phyloP scores from a whole-genome alignment of 53 echinoderm and acorn worm genomes.

The Echinarachnius parma region DNA sequence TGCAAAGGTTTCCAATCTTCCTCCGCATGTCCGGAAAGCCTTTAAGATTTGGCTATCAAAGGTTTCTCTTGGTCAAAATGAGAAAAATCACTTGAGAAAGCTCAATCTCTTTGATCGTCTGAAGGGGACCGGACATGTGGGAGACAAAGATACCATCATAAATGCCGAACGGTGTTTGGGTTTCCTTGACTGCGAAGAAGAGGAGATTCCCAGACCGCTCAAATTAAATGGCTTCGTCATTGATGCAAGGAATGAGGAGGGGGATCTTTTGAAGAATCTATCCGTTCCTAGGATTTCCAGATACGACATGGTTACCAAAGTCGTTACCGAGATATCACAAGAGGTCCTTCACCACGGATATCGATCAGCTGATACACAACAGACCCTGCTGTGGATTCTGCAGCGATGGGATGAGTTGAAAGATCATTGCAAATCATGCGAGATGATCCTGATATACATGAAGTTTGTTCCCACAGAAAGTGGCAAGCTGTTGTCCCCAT shows the following conservation, averaged over 20 bases:
- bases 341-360: background rate
- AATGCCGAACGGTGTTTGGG: background rate
- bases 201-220: background rate
- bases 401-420: constrained; percentile 20
- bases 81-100: background rate
- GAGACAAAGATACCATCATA: background rate
- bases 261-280: background rate
- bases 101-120: constrained; percentile 1
- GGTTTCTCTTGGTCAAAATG: background rate
- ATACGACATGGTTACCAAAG: background rate
- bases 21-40: background rate
- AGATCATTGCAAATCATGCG: background rate
- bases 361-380: background rate
- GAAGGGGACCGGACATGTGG: background rate
- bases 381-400: constrained; percentile 7
- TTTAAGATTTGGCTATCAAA: background rate
- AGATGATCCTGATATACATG: constrained; percentile 23
- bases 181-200: background rate
- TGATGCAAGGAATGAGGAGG: background rate
- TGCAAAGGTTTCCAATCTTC: background rate
- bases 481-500: constrained; percentile 9
- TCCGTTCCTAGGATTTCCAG: background rate
- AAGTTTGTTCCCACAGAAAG: constrained; percentile 47
- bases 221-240: background rate
- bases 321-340: background rate